Evolutionary conservation across 2,888 invertebrate species (phyloP).

Genomic region (Deroplatys truncata): DNA sequence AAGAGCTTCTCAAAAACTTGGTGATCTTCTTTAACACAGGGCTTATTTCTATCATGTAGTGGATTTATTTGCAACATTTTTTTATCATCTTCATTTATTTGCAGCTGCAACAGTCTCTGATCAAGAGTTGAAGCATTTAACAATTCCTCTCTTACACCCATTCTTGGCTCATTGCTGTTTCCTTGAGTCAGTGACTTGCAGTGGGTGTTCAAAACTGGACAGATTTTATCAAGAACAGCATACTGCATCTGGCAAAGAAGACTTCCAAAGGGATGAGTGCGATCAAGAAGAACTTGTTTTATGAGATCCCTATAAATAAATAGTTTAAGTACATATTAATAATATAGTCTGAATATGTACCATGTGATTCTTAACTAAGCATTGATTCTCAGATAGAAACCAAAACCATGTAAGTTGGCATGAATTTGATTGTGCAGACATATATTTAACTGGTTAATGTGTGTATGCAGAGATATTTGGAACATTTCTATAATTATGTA

Average conservation of each 20-base stretch:
- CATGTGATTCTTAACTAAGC: no score
- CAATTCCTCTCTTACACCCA: neutral
- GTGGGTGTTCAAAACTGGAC: constrained; percentile 4
- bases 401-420: no score
- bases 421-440: no score
- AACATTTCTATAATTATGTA: no score
- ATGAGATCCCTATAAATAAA: neutral
- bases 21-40: neutral
- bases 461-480: no score
- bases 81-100: neutral
- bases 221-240: constrained; percentile 14
- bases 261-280: constrained; percentile 9
- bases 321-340: no score
- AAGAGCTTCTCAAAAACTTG: constrained; percentile 2
- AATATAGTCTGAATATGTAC: no score
- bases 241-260: constrained; percentile 19
- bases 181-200: neutral
- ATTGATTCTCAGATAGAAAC: no score
- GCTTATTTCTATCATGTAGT: neutral
- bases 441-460: no score
- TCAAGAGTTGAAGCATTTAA: neutral
- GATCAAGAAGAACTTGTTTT: constrained; percentile 1
- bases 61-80: neutral
- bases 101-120: neutral
- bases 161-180: neutral